Conservation (phyloP, 2,113 vertebrate species). For the Todiramphus chloris region DNA sequence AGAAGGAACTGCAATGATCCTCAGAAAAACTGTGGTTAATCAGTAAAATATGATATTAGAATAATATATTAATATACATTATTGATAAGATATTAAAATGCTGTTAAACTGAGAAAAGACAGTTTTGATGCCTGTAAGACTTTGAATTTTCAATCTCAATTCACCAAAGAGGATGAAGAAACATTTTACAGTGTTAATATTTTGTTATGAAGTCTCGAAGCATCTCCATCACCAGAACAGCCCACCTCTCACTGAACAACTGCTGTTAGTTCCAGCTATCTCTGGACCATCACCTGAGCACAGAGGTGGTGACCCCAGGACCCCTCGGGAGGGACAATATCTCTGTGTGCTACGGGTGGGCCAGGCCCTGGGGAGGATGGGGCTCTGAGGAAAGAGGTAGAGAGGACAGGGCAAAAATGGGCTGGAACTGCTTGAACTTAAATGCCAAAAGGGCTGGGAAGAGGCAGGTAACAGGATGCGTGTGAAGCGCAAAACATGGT, state of each 20-base stretch:
- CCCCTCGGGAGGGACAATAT: neutral
- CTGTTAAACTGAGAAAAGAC: neutral
- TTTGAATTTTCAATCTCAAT: neutral
- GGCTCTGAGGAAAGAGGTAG: neutral
- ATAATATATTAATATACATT: neutral
- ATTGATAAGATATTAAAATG: neutral
- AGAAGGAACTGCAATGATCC: neutral
- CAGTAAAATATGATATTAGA: neutral
- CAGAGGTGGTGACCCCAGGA: neutral
- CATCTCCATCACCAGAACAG: neutral
- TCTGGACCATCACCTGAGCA: neutral
- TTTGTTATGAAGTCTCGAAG: neutral
- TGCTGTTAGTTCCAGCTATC: fast-evolving
- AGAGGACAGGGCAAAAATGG: neutral
- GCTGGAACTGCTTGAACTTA: neutral
- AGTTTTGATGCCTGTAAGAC: neutral
- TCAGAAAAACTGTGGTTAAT: neutral
- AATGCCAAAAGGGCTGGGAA: neutral
- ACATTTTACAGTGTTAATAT: fast-evolving
- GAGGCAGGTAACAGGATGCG: neutral
- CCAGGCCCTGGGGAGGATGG: neutral
- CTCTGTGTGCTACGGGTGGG: neutral
- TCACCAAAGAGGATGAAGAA: neutral
- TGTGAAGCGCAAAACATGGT: neutral
- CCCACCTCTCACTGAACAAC: neutral